Base-by-base conservation (phyloP, 2,888 invertebrate species). In the Tiliacea aurago region DNA sequence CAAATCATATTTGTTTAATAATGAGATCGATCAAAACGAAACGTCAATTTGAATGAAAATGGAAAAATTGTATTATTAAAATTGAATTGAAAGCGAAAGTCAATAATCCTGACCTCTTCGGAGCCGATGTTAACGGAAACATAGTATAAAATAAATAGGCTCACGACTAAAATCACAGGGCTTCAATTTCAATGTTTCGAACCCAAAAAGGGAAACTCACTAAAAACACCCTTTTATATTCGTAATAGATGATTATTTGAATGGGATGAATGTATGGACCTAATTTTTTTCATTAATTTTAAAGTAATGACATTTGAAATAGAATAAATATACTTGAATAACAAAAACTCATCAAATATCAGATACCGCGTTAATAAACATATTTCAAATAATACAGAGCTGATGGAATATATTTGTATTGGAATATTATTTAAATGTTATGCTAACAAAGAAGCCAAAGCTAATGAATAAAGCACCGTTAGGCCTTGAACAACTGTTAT, bases 21-120 rank as follows among this genome's bases (percentile, higher is more conserved):
- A 84, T 78, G 70, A 76, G 78, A 84, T 86, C 72, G 78, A 80
- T 82, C 76, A 80, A 79, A 85, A 80, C 62, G 74, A 67, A 64
- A 76, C 63, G 73, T 70, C 75, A 72, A 86, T 81, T 86, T 78
- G 59, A 76, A 82, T 68, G 65, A 76, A 84, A 84, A 78, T 69
- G 75, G 76, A 80, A 81, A 73, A 81, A 64, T 49, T 73, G 43
- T 73, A 6, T 37, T 37, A 37, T 37, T 37, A 37, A 4, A 37
- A 37, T 37, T 37, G 37, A 37, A 37, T 37, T 84, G 67, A 76
- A 66, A 75, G 68, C n/a, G 28, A 71, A 66, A 62, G 82, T 86
- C 86, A 86, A 86, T 84, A 84, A 76, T 69, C 56, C 63, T 78
- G 74, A 85, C 84, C 76, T 77, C 62, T 28, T 70, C 59, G 71